Base-by-base conservation (phyloP, 2,113 vertebrate species). In the Garra rufa region DNA sequence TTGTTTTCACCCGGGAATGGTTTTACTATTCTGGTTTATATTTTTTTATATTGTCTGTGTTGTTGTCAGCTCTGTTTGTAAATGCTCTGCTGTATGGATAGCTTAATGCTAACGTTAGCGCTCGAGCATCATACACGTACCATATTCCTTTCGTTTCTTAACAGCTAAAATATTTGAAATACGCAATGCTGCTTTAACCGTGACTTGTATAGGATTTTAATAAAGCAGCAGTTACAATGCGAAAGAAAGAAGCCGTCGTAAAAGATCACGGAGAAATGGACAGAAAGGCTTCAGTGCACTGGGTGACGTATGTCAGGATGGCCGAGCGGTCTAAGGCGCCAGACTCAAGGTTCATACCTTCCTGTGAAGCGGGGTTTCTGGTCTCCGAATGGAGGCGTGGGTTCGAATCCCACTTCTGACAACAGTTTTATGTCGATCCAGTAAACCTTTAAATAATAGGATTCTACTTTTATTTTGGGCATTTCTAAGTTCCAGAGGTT, bases 321-420 rank as follows among this genome's bases (percentile, higher is more conserved):
- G 93, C 94, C 91, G 91, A 94, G 93, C 90, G 91, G 93, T 94
- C 93, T 94, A 95, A 95, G 93, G 93, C 90, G 91, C 93, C 95
- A 94, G 94, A 94, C 95, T 95, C 94, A 94, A 95, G 94, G 84
- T 65, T 76, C 10, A 67, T 0, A 50, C 78, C 61, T 81, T 81
- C 78, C 78, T 46, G 24, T 48, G 9, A 26, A 52, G 46, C 44
- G 79, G 63, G 79, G 1, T 52, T 87, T 85, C 86, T 87, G 86
- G 79, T 87, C 86, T 87, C 95, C 92, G 87, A 24, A 92, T 95
- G 94, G 95, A 94, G 95, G 95, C 94, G 95, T 96, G 94, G 95
- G 95, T 95, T 96, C 94, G 93, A 96, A 96, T 96, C 95, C 95
- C 95, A 95, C 95, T 96, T 96, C 95, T 95, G 95, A 96, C 96